Percentiles rank a stretch among this genome's conserved stretches.
phyloP scores from a whole-genome alignment of 2,113 vertebrate species.

The Nymphicus hollandicus region DNA sequence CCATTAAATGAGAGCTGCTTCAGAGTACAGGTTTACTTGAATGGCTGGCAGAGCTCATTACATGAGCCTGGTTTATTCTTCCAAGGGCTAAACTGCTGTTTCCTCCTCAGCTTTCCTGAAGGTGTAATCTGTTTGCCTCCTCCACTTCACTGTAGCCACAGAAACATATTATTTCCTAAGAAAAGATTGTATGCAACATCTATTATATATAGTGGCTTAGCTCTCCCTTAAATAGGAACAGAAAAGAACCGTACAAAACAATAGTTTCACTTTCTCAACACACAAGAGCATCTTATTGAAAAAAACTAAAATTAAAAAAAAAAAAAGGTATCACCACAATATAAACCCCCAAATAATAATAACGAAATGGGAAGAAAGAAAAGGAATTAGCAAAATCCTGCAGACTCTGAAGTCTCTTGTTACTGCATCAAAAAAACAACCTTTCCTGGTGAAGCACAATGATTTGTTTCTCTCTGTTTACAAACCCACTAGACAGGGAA shows the following conservation, averaged over 20 bases:
- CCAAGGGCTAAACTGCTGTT: not conserved
- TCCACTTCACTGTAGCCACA: conserved; percentile 28
- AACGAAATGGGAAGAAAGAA: conserved; percentile 41
- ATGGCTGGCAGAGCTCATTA: conserved; percentile 20
- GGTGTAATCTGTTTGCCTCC: conserved; percentile 27
- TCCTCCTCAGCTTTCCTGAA: not conserved
- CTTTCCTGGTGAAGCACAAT: conserved; percentile 33
- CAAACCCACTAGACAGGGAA: not conserved
- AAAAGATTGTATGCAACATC: conserved; percentile 52
- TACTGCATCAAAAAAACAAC: not conserved
- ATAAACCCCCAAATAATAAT: conserved; percentile 57
- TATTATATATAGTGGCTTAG: conserved; percentile 61
- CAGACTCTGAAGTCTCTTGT: conserved; percentile 42
- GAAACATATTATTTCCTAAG: conserved; percentile 29
- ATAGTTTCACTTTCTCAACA: conserved; percentile 39
- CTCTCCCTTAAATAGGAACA: conserved; percentile 74
- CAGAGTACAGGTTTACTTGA: not conserved
- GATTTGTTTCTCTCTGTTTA: conserved; percentile 5
- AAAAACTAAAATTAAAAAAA: conserved; percentile 50
- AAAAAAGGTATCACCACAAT: conserved; percentile 60
- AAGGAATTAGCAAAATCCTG: conserved; percentile 33
- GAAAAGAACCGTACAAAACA: conserved; percentile 70
- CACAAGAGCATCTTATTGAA: conserved; percentile 55
- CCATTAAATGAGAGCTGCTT: conserved; percentile 14
- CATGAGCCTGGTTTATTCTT: conserved; percentile 17